Base-by-base conservation (phyloP, 2,888 invertebrate genomes). In the Agriopis marginaria region DNA sequence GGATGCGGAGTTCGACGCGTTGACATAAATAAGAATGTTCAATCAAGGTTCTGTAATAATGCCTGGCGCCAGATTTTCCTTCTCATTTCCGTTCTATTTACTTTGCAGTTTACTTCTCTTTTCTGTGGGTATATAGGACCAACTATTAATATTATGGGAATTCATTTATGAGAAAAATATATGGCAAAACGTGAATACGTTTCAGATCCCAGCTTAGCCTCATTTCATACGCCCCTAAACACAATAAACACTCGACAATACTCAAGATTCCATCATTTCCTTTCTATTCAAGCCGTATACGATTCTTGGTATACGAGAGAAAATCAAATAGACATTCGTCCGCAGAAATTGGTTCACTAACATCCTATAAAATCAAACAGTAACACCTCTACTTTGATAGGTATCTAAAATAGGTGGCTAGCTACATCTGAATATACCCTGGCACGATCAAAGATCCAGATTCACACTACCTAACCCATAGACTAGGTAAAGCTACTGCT, bases 241-340 rank as follows among this genome's bases (percentile, higher is more conserved):
- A 68, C 55, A 71, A 73, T 70, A 71, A 73, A 68, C 63, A 68
- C 58, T 59, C 63, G 11, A 56, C 44, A 56, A 56, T 44, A 56
- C 56, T 56, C 56, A 14, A 66, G 14, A 62, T 67, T 63, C 54
- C 63, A 62, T 73, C 61, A 72, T 73, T 73, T 72, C 75, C 72
- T 63, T 56, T 68, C 45, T 44, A 72, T 72, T 67, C 55, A 70
- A 60, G 66, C 44, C 53, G 42, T 50, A 51, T 42, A 51, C 50
- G 61, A 51, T 51, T 39, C 59, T 61, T 42, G 61, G 60, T 59
- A 17, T 51, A 42, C 61, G 54, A 60, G 66, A 64, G 67, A 54
- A 65, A 72, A 71, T 72, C 73, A 68, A 71, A 71, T 75, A 72
- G 53, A 68, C 65, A 66, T 70, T 63, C 66, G 49, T 68, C 64